Base-by-base conservation (phyloP, 2,888 invertebrate species). In the Globia sparganii region DNA sequence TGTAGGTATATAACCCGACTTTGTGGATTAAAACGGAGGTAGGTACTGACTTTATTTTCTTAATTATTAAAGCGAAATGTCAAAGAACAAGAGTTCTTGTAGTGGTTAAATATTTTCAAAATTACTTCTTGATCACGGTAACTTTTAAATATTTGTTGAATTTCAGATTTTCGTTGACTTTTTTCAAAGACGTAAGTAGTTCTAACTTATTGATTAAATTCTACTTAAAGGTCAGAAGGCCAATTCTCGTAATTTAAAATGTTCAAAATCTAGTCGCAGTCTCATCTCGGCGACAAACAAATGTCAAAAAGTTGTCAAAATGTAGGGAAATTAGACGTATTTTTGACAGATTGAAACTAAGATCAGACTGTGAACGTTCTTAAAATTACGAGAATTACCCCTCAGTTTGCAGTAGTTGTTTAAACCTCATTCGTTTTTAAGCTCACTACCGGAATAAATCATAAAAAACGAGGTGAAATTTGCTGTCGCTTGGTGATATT, bases 121-220 rank as follows among this genome's bases (percentile, higher is more conserved):
- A 46, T 65, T 21, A 28, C 21, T n/a, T 56, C 5, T 64, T 31
- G 15, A 11, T 15, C 56, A n/a, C 0, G 28, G 9, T 0, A 65
- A 61, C 34, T 66, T 65, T 72, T 43, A 34, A 46, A 66, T 43
- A 31, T 53, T 25, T 43, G 66, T 1, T 5, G 21, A 53, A 34
- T 65, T 73, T 58, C 0, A 66, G 0, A 25, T 66, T 56, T 46
- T 61, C 4, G n/a, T 40, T 11, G n/a, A 59, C 13, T 13, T 81
- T 71, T 73, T 66, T 13, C 28, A 28, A 8, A 53, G 28, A 28
- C 43, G 53, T 21, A 46, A 46, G 21, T 21, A 49, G 25, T 80
- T 58, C 46, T 21, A 78, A 74, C n/a, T 81, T 81, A 61, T 61
- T 61, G 25, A 81, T 78, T 37, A 78, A 74, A 80, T 66, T 73